Conservation (phyloP, 2,888 invertebrate species). For the Ectemnius cavifrons region DNA sequence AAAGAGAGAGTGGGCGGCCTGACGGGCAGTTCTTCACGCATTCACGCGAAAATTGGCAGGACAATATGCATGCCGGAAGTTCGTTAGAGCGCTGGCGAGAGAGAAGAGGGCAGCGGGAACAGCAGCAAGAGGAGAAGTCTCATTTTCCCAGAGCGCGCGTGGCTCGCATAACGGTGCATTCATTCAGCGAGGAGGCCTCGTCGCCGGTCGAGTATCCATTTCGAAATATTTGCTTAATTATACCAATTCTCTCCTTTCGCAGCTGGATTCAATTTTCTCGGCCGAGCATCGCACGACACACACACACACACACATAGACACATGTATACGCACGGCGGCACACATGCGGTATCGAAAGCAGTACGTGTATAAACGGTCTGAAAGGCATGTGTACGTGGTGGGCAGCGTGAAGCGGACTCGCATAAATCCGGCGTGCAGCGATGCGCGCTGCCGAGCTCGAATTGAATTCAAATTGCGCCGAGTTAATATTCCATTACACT, state of each 20-base stretch:
- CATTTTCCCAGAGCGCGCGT: conserved; percentile 5
- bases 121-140: not conserved
- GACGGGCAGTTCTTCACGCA: too few relatives aligned
- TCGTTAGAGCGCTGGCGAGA: not conserved
- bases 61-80: too few relatives aligned
- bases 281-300: not conserved
- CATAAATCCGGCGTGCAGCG: not conserved
- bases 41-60: too few relatives aligned
- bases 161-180: conserved; percentile 7
- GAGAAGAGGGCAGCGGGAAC: not conserved
- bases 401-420: conserved; percentile 17
- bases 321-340: too few relatives aligned
- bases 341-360: too few relatives aligned
- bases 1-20: not conserved
- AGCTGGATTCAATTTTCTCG: conserved; percentile 23
- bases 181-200: not conserved
- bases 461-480: conserved; percentile 56
- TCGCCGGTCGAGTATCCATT: not conserved
- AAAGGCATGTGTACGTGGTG: conserved; percentile 17
- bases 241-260: conserved; percentile 4
- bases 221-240: conserved; percentile 8
- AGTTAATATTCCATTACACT: conserved; percentile 64
- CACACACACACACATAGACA: not conserved
- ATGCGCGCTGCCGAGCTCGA: conserved; percentile 7
- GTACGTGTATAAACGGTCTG: too few relatives aligned